phyloP scores from a whole-genome alignment of 2,113 vertebrate species.

The Vidua chalybeata region DNA sequence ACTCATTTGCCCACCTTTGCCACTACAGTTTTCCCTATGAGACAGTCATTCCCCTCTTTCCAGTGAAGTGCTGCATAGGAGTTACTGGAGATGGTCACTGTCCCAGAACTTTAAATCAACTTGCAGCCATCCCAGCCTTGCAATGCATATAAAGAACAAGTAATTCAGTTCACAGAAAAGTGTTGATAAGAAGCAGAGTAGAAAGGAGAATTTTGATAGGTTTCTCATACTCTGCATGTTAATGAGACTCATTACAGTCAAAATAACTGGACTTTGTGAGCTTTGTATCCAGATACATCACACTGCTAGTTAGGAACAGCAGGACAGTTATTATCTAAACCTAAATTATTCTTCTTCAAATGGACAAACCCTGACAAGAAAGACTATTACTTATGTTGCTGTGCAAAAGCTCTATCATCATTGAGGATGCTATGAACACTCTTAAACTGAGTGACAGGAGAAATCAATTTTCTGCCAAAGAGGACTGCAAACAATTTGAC shows the following conservation, averaged over 20 bases:
- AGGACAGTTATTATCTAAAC: not conserved
- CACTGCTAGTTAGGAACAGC: not conserved
- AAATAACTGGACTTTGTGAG: not conserved
- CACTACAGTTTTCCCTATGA: not conserved
- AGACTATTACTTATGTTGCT: not conserved
- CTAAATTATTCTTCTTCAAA: not conserved
- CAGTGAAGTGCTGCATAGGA: not conserved
- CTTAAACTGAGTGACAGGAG: not conserved
- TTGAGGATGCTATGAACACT: not conserved
- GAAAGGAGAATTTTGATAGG: not conserved
- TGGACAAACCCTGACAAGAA: not conserved
- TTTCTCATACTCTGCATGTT: not conserved
- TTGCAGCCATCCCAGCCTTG: not conserved
- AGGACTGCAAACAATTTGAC: not conserved
- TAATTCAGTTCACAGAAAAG: not conserved
- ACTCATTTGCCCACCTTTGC: not conserved
- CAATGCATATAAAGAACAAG: not conserved
- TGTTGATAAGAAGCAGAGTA: not conserved
- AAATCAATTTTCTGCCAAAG: constrained; percentile 21
- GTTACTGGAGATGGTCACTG: not conserved
- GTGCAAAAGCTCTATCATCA: not conserved
- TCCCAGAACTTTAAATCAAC: not conserved
- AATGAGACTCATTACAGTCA: not conserved
- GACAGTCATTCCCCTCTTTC: not conserved
- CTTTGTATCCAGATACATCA: not conserved